phyloP scores from a whole-genome alignment of 1,140 invertebrate genomes.

The Saccostrea cuccullata region DNA sequence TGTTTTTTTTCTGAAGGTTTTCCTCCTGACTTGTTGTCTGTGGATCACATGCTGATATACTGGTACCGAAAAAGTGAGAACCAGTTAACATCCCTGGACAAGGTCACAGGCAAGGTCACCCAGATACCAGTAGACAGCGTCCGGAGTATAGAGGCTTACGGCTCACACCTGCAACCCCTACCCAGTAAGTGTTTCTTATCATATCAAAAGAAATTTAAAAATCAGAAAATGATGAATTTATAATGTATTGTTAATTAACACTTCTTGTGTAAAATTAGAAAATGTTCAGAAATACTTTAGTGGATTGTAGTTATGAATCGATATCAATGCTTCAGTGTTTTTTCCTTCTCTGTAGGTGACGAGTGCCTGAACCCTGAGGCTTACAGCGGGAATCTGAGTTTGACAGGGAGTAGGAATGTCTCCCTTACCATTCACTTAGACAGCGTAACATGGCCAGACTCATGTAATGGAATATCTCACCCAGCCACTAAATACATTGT shows the following conservation, averaged over 20 bases:
- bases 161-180: constrained; percentile 87
- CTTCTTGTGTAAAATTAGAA: no score
- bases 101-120: constrained; percentile 77
- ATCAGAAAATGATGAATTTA: constrained; percentile 10
- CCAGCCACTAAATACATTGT: constrained; percentile 85
- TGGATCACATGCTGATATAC: constrained; percentile 77
- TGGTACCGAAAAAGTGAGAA: constrained; percentile 81
- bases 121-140: constrained; percentile 63
- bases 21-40: constrained; percentile 77
- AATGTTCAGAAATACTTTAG: no score
- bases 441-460: constrained; percentile 79
- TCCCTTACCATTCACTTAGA: constrained; percentile 85
- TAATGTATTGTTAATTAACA: not conserved
- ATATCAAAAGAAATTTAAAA: not conserved
- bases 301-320: no score
- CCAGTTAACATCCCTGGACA: constrained; percentile 84
- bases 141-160: constrained; percentile 84
- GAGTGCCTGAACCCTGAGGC: constrained; percentile 85
- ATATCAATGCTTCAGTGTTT: no score
- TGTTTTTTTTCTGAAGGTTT: constrained; percentile 65
- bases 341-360: constrained; percentile 71
- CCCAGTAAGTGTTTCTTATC: constrained; percentile 78
- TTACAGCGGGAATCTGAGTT: constrained; percentile 73
- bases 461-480: constrained; percentile 83
- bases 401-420: constrained; percentile 81